phyloP scores from a whole-genome alignment of 1,140 invertebrate genomes.

The Oryctes rhinoceros region DNA sequence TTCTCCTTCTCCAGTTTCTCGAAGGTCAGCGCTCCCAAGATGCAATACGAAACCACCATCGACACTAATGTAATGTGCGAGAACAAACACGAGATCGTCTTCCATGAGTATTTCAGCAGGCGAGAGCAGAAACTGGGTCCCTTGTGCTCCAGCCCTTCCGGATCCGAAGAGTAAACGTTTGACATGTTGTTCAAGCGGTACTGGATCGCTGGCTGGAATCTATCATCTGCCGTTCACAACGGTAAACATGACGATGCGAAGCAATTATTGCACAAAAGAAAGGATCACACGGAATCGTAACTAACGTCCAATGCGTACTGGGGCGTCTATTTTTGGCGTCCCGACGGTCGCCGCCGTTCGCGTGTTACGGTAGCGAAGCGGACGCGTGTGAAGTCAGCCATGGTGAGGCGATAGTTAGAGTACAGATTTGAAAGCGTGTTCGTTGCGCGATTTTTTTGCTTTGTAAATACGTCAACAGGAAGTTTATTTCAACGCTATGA shows the following conservation, averaged over 20 bases:
- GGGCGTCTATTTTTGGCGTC: slow-evolving; percentile 3
- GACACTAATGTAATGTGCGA: slow-evolving; percentile 88
- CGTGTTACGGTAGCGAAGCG: not conserved
- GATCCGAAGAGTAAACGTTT: slow-evolving; percentile 49
- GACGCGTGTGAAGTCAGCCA: not conserved
- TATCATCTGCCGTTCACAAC: slow-evolving; percentile 4
- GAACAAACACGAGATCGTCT: slow-evolving; percentile 84
- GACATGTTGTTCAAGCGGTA: not conserved
- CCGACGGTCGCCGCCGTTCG: not conserved
- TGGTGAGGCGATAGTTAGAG: not conserved
- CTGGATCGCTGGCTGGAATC: not conserved
- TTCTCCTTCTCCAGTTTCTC: slow-evolving; percentile 79
- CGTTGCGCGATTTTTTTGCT: no score
- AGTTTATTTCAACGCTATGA: no score
- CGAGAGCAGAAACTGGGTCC: slow-evolving; percentile 54
- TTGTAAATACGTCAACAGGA: no score
- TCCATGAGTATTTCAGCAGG: slow-evolving; percentile 68
- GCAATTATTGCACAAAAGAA: slow-evolving; percentile 14
- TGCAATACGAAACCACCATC: slow-evolving; percentile 87
- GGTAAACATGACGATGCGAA: slow-evolving; percentile 31
- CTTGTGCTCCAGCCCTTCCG: slow-evolving; percentile 54
- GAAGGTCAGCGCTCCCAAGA: slow-evolving; percentile 87
- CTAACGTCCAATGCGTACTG: not conserved
- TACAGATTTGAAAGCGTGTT: no score
- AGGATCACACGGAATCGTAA: not conserved